phyloP scores from a whole-genome alignment of 1,140 invertebrate genomes.

The Cepaea nemoralis region DNA sequence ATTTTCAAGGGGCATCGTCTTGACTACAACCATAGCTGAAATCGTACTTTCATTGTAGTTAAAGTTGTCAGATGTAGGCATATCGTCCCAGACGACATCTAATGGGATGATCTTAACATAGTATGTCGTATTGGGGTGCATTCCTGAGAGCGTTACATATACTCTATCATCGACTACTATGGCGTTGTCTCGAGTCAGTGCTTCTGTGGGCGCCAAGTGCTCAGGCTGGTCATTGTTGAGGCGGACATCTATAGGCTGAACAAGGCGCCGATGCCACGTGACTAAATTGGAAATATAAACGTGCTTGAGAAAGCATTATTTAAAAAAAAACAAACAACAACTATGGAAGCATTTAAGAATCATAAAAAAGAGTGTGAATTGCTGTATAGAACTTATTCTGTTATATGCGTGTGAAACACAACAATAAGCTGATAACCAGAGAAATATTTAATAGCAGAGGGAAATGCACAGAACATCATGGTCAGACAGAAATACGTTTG shows the following conservation, averaged over 20 bases:
- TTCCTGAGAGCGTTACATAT: constrained; percentile 45
- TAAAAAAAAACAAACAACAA: not conserved
- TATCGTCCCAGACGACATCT: constrained; percentile 14
- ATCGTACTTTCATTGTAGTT: not conserved
- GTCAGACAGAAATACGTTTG: too few species aligned
- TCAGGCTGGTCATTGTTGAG: constrained; percentile 6
- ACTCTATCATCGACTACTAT: constrained; percentile 41
- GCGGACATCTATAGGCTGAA: constrained; percentile 28
- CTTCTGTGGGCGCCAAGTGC: not conserved
- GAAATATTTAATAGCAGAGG: too few species aligned
- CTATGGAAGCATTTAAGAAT: not conserved
- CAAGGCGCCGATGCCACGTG: constrained; percentile 7
- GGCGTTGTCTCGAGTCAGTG: constrained; percentile 40
- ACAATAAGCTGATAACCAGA: too few species aligned
- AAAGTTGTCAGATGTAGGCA: not conserved
- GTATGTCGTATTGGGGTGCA: constrained; percentile 48
- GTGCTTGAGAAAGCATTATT: not conserved
- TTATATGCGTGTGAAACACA: too few species aligned
- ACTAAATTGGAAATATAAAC: too few species aligned
- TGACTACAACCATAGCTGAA: constrained; percentile 30
- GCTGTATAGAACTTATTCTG: too few species aligned
- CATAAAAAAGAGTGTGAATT: too few species aligned
- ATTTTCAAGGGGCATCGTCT: constrained; percentile 37
- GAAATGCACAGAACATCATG: too few species aligned
- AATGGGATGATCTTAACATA: constrained; percentile 44